A percentile compares a stretch with the other conserved stretches of the same genome.
Conservation (phyloP, 2,113 vertebrate species). For the Cheilinus undulatus region DNA sequence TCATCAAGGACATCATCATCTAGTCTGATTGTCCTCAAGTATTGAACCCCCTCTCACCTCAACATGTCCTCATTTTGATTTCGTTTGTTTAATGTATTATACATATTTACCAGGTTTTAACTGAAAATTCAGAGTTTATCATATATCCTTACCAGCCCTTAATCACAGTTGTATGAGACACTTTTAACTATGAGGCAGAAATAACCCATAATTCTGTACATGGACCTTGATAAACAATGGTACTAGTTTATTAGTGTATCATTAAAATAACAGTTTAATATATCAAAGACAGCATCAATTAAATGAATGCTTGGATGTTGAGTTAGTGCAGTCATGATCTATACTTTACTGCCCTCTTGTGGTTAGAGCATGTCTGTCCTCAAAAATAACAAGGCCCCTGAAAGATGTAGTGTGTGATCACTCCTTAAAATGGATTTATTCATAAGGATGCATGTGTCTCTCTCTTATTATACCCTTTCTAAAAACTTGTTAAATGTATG, state of each 20-base stretch:
- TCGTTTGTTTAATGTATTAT: background rate
- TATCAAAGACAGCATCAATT: background rate
- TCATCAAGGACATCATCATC: slow-evolving; percentile 1
- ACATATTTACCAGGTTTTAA: background rate
- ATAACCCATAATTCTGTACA: background rate
- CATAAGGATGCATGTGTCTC: too few relatives aligned
- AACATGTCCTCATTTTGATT: background rate
- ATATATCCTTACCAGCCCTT: background rate
- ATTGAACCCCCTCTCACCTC: background rate
- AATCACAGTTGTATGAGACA: background rate
- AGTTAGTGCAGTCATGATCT: background rate
- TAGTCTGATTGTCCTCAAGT: background rate
- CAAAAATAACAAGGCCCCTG: too few relatives aligned
- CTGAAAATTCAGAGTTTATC: too few relatives aligned
- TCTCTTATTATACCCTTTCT: too few relatives aligned
- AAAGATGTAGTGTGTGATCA: too few relatives aligned
- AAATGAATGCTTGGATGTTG: background rate
- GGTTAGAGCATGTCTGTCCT: slow-evolving; percentile 23
- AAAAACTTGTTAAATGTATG: too few relatives aligned
- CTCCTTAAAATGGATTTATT: too few relatives aligned
- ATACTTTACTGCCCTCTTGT: slow-evolving; percentile 64
- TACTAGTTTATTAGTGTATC: background rate
- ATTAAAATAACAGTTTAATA: background rate
- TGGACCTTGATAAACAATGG: background rate
- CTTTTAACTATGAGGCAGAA: too few relatives aligned